phyloP scores from a whole-genome alignment of 2,797 vertebrate genomes.

The Etheostoma nigrum region DNA sequence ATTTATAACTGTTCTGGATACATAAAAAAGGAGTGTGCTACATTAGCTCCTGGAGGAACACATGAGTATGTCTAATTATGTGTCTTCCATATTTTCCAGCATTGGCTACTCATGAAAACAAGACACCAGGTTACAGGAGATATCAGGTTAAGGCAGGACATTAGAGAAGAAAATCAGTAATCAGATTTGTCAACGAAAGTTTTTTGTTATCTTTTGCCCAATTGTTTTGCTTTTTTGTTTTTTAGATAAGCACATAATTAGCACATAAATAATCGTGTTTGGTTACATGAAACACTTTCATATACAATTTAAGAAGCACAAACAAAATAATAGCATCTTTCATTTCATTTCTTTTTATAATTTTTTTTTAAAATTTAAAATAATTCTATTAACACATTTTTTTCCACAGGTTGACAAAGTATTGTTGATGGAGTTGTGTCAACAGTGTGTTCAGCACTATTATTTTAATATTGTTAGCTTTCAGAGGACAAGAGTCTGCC shows the following conservation, averaged over 20 bases:
- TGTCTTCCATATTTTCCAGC: slow-evolving; percentile 4
- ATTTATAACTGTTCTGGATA: slow-evolving; percentile 48
- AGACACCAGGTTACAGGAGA: background rate
- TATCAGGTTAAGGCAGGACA: background rate
- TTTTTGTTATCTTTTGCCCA: background rate
- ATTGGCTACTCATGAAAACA: background rate
- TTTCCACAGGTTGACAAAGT: background rate
- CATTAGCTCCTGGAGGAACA: slow-evolving; percentile 16
- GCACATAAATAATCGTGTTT: background rate
- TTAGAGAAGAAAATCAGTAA: background rate
- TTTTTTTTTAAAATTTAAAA: background rate
- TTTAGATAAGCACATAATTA: background rate
- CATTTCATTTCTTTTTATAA: no score
- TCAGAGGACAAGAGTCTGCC: slow-evolving; percentile 27
- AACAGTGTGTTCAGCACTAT: slow-evolving; percentile 11
- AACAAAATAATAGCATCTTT: background rate
- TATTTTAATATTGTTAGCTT: slow-evolving; percentile 37
- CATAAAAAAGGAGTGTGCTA: background rate
- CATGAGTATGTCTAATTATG: background rate
- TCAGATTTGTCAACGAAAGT: background rate
- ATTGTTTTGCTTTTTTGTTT: background rate
- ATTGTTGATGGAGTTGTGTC: background rate
- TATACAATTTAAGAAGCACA: background rate
- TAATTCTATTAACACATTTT: slow-evolving; percentile 2
- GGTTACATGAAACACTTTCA: background rate